phyloP scores from a whole-genome alignment of 2,113 vertebrate species.

The Coptodon bakossiorum region DNA sequence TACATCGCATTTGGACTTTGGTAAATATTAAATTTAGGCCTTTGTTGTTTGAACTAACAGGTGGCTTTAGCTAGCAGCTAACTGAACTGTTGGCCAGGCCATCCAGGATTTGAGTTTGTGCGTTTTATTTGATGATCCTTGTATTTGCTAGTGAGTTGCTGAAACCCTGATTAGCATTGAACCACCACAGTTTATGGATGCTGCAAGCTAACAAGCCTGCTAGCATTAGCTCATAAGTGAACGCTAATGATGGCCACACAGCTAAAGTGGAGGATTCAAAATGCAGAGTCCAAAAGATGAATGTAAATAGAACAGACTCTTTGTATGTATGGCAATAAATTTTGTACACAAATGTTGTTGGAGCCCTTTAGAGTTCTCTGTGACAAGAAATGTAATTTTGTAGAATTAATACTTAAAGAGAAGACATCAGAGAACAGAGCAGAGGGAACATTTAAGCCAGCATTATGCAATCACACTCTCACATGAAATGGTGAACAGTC shows the following conservation, averaged over 20 bases:
- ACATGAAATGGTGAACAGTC: slow-evolving; percentile 60
- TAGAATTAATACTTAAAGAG: slow-evolving; percentile 13
- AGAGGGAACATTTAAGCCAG: slow-evolving; percentile 33
- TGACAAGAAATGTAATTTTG: slow-evolving; percentile 30
- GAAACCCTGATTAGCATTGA: not conserved
- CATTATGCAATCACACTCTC: slow-evolving; percentile 56
- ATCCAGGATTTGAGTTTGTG: not conserved
- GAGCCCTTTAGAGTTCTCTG: slow-evolving; percentile 7
- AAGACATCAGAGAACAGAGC: slow-evolving; percentile 25
- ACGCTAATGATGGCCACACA: not conserved
- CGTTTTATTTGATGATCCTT: not conserved
- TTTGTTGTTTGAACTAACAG: not conserved
- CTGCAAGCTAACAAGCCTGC: not conserved
- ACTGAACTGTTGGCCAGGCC: not conserved
- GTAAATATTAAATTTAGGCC: not conserved
- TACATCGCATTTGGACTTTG: not conserved
- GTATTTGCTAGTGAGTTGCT: not conserved
- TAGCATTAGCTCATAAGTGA: not conserved
- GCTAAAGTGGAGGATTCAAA: not conserved
- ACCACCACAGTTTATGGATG: not conserved
- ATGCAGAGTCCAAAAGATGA: not conserved
- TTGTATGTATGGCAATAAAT: not conserved
- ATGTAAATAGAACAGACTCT: not conserved
- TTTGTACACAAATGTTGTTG: not conserved
- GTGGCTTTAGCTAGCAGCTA: not conserved